Evolutionary conservation across 2,113 vertebrate species (phyloP).

Genomic region (Peucedramus taeniatus): DNA sequence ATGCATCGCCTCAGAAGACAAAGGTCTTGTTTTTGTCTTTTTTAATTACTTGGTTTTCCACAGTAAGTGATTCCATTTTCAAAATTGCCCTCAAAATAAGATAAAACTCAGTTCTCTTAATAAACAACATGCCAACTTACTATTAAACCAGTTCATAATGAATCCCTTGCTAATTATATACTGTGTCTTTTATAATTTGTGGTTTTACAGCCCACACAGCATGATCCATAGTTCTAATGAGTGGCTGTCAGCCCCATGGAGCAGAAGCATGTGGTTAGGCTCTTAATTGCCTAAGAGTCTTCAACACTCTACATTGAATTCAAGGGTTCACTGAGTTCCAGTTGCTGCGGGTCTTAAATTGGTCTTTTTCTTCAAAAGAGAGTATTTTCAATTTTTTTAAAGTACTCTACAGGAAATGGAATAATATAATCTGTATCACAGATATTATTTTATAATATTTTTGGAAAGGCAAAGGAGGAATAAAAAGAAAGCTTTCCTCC

Average conservation of each 20-base stretch:
- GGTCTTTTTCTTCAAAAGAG: background rate
- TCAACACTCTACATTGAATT: background rate
- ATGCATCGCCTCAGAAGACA: background rate
- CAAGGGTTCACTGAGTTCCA: background rate
- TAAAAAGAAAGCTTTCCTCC: background rate
- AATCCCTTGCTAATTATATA: slow-evolving; percentile 38
- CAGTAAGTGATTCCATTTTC: background rate
- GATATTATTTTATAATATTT: background rate
- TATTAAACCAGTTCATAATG: background rate
- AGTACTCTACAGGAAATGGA: background rate
- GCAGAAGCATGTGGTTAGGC: background rate
- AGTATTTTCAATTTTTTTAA: background rate
- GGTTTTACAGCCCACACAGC: slow-evolving; percentile 46
- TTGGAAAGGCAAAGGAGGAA: background rate
- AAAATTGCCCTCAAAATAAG: slow-evolving; percentile 20
- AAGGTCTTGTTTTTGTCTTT: background rate
- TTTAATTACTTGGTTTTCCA: slow-evolving; percentile 15
- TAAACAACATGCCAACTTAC: background rate
- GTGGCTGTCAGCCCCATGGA: slow-evolving; percentile 3
- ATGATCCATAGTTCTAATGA: slow-evolving; percentile 40
- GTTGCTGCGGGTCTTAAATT: background rate
- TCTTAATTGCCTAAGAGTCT: background rate
- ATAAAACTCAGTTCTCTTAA: slow-evolving; percentile 1
- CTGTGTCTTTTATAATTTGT: background rate
- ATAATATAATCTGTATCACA: background rate